Evolutionary conservation across 2,113 vertebrate species (phyloP).

Genomic region (Aegypius monachus): DNA sequence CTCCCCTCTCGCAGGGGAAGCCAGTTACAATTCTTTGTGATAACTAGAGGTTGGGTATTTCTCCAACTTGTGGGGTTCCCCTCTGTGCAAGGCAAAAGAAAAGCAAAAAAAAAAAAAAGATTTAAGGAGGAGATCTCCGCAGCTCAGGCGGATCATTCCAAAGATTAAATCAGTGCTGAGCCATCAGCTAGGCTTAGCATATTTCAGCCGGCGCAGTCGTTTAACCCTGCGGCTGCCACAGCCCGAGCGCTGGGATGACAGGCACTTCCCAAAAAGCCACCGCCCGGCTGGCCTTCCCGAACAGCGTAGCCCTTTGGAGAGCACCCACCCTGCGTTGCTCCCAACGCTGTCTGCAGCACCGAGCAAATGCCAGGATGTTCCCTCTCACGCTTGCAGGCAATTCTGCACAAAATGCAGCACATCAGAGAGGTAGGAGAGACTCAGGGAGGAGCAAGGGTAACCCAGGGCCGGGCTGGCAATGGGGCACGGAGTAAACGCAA

Average conservation of each 20-base stretch:
- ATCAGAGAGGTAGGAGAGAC: no score
- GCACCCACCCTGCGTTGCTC: not conserved
- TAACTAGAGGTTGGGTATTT: not conserved
- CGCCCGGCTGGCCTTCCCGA: not conserved
- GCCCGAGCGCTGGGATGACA: fast-evolving
- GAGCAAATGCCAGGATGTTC: fast-evolving
- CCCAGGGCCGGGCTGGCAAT: not conserved
- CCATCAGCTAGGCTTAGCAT: not conserved
- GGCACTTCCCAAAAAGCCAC: not conserved
- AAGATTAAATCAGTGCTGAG: not conserved
- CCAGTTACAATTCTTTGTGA: not conserved
- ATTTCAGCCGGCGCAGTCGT: not conserved
- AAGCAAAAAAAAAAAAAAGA: not conserved
- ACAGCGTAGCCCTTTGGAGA: not conserved
- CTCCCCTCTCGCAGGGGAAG: not conserved
- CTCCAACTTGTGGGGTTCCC: not conserved
- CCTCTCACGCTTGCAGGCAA: not conserved
- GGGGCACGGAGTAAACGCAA: not conserved
- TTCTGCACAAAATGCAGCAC: not conserved
- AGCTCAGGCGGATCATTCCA: not conserved
- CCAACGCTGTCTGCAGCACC: not conserved
- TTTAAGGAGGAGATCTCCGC: not conserved
- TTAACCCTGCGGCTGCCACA: not conserved
- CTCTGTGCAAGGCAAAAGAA: not conserved
- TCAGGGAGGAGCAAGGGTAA: not conserved